These are phyloP conservation scores for Halocynthia aurantium DNA, from an alignment of 23 tunicate genomes.

Conservation along the genomic window DNA sequence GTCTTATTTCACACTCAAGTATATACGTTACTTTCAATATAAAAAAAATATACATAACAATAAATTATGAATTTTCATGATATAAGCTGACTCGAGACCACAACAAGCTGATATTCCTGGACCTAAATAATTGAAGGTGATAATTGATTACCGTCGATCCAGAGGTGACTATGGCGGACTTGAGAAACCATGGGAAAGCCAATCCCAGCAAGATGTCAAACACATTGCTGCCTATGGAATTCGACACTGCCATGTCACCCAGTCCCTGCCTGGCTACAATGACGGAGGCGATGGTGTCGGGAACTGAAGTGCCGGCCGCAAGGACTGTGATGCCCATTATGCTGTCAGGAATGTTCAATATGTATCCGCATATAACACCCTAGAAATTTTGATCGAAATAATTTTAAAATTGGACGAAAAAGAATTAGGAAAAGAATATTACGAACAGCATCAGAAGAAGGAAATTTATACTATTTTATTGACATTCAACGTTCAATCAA, in stretches of 20 bases:
- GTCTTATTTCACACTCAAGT: too few relatives aligned
- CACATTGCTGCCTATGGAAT: slow-evolving; percentile 80
- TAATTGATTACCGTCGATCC: slow-evolving; percentile 3
- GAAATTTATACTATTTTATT: not conserved
- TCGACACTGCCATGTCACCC: slow-evolving; percentile 93
- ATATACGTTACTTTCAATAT: too few relatives aligned
- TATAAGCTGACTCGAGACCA: too few relatives aligned
- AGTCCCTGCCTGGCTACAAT: slow-evolving; percentile 74
- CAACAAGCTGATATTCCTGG: too few relatives aligned
- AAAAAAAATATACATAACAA: too few relatives aligned
- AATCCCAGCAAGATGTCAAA: slow-evolving; percentile 84
- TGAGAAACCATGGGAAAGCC: slow-evolving; percentile 40
- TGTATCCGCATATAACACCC: slow-evolving; percentile 12
- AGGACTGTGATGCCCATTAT: slow-evolving; percentile 37
- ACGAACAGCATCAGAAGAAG: not conserved
- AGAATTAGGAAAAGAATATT: not conserved
- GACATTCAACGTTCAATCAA: too few relatives aligned
- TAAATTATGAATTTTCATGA: too few relatives aligned
- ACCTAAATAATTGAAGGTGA: too few relatives aligned
- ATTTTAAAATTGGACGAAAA: too few relatives aligned
- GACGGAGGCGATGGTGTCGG: slow-evolving; percentile 82
- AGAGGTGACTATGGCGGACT: slow-evolving; percentile 2
- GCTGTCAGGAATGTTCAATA: slow-evolving; percentile 21
- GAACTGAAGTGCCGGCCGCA: slow-evolving; percentile 37
- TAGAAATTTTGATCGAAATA: not conserved